Evolutionary conservation across 2,797 vertebrate genomes (phyloP).

Genomic region (Synaphobranchus kaupii): DNA sequence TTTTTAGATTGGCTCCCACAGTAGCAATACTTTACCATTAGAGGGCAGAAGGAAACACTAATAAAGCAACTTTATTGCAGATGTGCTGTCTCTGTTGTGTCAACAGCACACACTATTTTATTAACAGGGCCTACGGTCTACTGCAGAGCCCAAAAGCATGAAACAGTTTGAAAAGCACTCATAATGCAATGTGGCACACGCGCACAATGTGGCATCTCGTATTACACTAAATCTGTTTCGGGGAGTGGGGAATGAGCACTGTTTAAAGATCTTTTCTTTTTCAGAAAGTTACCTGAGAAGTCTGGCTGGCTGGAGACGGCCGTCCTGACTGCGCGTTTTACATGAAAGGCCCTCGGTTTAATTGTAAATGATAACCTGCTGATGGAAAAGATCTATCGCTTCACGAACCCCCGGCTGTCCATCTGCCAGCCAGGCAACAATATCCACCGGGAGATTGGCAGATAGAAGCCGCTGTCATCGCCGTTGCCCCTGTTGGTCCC

Average conservation of each 20-base stretch:
- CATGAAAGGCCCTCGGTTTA: constrained; percentile 64
- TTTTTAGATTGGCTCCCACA: background rate
- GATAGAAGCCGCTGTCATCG: constrained; percentile 74
- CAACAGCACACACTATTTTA: background rate
- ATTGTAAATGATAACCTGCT: constrained; percentile 75
- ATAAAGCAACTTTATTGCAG: background rate
- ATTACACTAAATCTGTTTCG: constrained; percentile 9
- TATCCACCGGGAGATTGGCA: constrained; percentile 72
- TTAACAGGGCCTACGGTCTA: background rate
- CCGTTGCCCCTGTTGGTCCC: constrained; percentile 61
- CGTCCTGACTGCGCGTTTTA: constrained; percentile 54
- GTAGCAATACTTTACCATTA: background rate
- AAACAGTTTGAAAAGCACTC: background rate
- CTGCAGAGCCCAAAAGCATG: background rate
- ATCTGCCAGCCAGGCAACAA: constrained; percentile 77
- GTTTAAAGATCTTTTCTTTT: constrained; percentile 20
- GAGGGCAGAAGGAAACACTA: background rate
- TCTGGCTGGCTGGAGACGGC: background rate
- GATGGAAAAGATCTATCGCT: constrained; percentile 74
- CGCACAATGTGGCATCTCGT: background rate
- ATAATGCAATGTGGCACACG: background rate
- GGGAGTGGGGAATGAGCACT: background rate
- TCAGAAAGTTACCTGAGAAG: background rate
- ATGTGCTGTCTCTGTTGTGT: background rate
- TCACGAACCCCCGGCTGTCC: constrained; percentile 60